Conservation (phyloP, 1,140 invertebrate species). For the Heterodera carotae region DNA sequence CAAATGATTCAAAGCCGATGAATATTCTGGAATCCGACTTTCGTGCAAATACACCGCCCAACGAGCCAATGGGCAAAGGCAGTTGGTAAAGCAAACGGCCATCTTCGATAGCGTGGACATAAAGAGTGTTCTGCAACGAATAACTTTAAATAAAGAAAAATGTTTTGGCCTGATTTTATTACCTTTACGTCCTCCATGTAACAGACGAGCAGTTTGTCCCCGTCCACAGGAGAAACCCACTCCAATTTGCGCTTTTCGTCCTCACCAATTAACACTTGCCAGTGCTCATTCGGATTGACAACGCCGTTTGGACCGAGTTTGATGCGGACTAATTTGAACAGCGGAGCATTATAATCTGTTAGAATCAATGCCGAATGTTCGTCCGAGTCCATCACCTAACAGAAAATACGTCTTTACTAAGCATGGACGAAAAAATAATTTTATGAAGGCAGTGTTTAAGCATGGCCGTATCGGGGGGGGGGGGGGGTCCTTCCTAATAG, state of each 20-base stretch:
- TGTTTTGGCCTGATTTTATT: slow-evolving; percentile 4
- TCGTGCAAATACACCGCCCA: slow-evolving; percentile 81
- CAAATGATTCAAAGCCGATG: slow-evolving; percentile 88
- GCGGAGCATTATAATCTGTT: slow-evolving; percentile 91
- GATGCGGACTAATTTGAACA: slow-evolving; percentile 85
- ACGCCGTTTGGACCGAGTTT: slow-evolving; percentile 73
- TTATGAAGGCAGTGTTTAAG: too few relatives aligned
- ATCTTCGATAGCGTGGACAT: slow-evolving; percentile 77
- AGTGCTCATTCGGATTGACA: slow-evolving; percentile 70
- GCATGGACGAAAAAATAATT: not conserved
- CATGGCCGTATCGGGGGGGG: too few relatives aligned
- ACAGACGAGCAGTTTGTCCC: slow-evolving; percentile 81
- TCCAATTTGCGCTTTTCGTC: slow-evolving; percentile 84
- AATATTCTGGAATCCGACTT: slow-evolving; percentile 86
- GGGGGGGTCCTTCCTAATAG: too few relatives aligned
- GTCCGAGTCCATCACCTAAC: slow-evolving; percentile 86
- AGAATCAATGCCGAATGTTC: slow-evolving; percentile 81
- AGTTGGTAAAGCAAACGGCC: slow-evolving; percentile 72
- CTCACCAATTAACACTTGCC: slow-evolving; percentile 83
- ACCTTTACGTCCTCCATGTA: slow-evolving; percentile 93
- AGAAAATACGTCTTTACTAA: not conserved
- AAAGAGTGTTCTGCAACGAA: slow-evolving; percentile 82
- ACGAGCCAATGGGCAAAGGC: slow-evolving; percentile 79
- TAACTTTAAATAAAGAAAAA: slow-evolving; percentile 68
- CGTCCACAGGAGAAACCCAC: slow-evolving; percentile 79